Conservation (phyloP, 2,113 vertebrate species). For the Xiphophorus maculatus region DNA sequence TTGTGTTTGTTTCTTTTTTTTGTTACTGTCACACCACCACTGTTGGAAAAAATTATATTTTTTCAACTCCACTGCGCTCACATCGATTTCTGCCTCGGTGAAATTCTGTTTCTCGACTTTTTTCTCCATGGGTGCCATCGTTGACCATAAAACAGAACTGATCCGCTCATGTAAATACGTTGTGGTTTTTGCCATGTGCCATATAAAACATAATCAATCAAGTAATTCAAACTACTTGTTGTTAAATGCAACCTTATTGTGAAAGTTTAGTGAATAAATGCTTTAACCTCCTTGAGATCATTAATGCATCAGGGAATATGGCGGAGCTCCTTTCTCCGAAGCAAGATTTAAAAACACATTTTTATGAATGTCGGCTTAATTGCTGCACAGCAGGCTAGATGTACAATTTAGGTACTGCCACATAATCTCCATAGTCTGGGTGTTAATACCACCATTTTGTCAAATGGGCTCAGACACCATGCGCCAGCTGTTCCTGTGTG, state of each 20-base stretch:
- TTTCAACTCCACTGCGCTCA: too few species aligned
- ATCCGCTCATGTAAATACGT: too few species aligned
- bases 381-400: neutral
- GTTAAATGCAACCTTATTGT: neutral
- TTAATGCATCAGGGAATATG: neutral
- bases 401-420: neutral
- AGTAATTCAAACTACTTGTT: constrained; percentile 3
- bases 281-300: neutral
- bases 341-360: neutral
- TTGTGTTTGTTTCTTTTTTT: too few species aligned
- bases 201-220: neutral
- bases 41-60: too few species aligned
- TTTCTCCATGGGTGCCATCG: too few species aligned
- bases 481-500: neutral
- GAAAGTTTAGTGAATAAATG: neutral
- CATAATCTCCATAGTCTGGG: neutral
- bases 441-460: neutral
- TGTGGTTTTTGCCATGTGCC: too few species aligned
- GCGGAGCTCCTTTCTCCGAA: neutral
- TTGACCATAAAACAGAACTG: too few species aligned
- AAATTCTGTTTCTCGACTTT: too few species aligned
- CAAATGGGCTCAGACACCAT: neutral
- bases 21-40: too few species aligned
- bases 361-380: neutral
- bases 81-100: too few species aligned